phyloP scores from a whole-genome alignment of 2,113 vertebrate genomes.

The Prolemur simus region DNA sequence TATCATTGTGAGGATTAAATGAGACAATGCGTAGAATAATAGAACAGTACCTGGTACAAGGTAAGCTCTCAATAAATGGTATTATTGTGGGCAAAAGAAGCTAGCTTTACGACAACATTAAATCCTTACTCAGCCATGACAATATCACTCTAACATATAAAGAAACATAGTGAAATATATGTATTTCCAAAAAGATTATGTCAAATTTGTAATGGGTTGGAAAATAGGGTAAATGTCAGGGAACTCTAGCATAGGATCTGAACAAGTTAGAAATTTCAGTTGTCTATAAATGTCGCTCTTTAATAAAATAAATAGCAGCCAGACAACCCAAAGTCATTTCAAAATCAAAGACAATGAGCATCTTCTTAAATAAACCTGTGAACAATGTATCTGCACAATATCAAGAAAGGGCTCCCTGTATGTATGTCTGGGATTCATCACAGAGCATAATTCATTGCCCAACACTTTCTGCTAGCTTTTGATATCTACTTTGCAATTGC shows the following conservation, averaged over 20 bases:
- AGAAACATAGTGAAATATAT: not conserved
- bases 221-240: conserved; percentile 8
- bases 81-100: not conserved
- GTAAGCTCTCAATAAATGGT: not conserved
- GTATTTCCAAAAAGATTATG: conserved; percentile 7
- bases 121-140: not conserved
- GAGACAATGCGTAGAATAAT: not conserved
- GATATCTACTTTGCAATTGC: conserved; percentile 4
- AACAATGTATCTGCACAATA: conserved; percentile 31
- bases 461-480: not conserved
- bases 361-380: conserved; percentile 50
- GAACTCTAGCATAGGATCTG: not conserved
- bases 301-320: conserved; percentile 44
- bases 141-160: not conserved
- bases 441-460: not conserved
- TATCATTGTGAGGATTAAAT: not conserved
- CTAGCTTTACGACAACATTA: not conserved
- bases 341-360: conserved; percentile 42
- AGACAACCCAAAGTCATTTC: conserved; percentile 59
- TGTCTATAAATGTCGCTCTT: conserved; percentile 44
- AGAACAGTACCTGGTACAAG: not conserved
- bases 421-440: not conserved
- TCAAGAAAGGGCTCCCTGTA: not conserved
- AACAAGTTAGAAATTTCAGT: conserved; percentile 62
- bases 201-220: not conserved